Conservation (phyloP, 2,113 vertebrate species). For the Melanerpes aurifrons region DNA sequence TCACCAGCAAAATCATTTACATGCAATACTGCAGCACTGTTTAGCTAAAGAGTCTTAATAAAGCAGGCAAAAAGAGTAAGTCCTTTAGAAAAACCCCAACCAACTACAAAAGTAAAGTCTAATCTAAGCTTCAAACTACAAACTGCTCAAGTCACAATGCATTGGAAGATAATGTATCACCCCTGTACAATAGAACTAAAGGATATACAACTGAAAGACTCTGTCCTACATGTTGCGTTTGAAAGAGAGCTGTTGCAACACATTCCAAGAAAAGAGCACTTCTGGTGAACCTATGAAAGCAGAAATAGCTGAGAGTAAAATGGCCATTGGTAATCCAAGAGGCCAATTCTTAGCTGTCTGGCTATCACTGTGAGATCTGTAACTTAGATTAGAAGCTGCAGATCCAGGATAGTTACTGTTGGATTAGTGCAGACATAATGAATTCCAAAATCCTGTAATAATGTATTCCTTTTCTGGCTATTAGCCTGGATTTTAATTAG, state of each 20-base stretch:
- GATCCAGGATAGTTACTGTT: neutral
- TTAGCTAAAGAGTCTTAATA: neutral
- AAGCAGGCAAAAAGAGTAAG: neutral
- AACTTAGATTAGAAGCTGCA: neutral
- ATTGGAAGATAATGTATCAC: neutral
- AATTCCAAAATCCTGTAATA: slow-evolving; percentile 12
- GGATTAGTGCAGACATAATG: neutral
- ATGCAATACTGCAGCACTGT: neutral
- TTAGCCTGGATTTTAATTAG: slow-evolving; percentile 53
- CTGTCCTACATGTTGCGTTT: neutral
- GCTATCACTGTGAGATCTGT: neutral
- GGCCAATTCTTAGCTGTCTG: neutral
- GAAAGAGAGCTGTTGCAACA: neutral
- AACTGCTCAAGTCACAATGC: neutral
- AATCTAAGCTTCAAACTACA: neutral
- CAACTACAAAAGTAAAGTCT: neutral
- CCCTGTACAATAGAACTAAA: neutral
- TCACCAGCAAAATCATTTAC: neutral
- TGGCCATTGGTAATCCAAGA: neutral
- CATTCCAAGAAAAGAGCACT: neutral
- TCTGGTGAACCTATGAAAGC: neutral
- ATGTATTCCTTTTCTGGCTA: neutral
- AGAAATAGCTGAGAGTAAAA: neutral
- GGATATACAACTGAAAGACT: neutral
- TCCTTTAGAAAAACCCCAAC: neutral